Evolutionary conservation across 2,888 invertebrate species (phyloP), one percentile per base, ranked within the genome.

Genomic region (Spodoptera exigua): DNA sequence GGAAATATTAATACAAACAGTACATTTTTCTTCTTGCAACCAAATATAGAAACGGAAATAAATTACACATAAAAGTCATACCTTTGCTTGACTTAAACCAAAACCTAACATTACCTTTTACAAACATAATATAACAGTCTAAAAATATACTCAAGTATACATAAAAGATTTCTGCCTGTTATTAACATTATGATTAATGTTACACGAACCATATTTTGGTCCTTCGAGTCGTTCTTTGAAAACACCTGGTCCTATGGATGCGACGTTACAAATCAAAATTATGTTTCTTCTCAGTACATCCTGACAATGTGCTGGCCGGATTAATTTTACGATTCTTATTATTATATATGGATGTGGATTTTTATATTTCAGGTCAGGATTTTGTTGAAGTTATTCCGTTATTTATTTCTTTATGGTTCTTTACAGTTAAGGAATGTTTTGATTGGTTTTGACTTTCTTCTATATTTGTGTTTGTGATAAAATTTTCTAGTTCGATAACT

Each of bases 251-350:
- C 51, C 45, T 57, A 62, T 67, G 34, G 57, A 55, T 53, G 55
- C 60, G 61, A 62, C 62, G 37, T 63, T 70, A 72, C 78, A 76
- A 80, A 80, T 80, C 76, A 76, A 77, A 75, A 57, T 79, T 78
- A 76, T 55, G 55, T 70, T 65, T 48, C 53, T 47, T 40, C 11
- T 35, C 43, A 34, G 57, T 46, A 45, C 45, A 43, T 48, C 48
- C 45, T 63, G 62, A 60, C 55, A 60, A 18, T 53, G 18, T 43
- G 35, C 43, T 48, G 27, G 35, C 7, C 0, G 41, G 58, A 64
- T 64, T 48, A 53, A 62, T 70, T 70, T 67, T 57, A 74, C 57
- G 54, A 54, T n/a, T 37, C 27, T 27, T 13, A 32, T 40, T n/a
- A 32, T 40, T 47, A n/a, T 39, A 32, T 40, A 45, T 21, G 40